These are phyloP conservation scores for Felis catus DNA, from an alignment of 2,113 vertebrate genomes.

Conservation along the genomic window F.catus_Fca126_mat1.0 CM031420.1:64115001-64115500, in stretches of 20 bases:
- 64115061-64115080: not conserved
- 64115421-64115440: slow-evolving; percentile 62
- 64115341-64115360: not conserved
- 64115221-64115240: not conserved
- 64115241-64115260: not conserved
- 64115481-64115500: not conserved
- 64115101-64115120: not conserved
- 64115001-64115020: not conserved
- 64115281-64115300: not conserved
- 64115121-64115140: slow-evolving; percentile 45
- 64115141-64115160: not conserved
- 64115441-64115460: not conserved
- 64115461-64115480: slow-evolving; percentile 21
- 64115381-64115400: slow-evolving; percentile 40
- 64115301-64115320: accelerated
- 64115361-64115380: slow-evolving; percentile 10
- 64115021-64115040: not conserved
- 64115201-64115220: not conserved
- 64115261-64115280: not conserved
- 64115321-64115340: not conserved
- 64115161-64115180: not conserved
- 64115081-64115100: not conserved
- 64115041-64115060: not conserved
- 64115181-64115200: not conserved
- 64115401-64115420: slow-evolving; percentile 8